Percentiles rank a stretch among this genome's conserved stretches.
Conservation (phyloP, 2,888 invertebrate species). For the Tetrapedia diversipes region DNA sequence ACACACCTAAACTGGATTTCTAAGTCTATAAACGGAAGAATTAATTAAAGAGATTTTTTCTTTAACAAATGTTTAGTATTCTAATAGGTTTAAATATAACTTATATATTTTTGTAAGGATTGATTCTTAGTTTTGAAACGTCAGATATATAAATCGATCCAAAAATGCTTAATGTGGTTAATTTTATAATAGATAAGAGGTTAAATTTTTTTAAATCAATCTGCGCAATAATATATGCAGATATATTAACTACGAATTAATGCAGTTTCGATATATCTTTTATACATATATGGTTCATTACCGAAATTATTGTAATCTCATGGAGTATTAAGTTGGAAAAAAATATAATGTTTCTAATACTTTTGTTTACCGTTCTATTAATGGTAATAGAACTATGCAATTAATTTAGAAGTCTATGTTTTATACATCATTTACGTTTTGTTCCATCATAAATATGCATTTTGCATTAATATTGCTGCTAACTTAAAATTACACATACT, state of each 20-base stretch:
- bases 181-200: slow-evolving; percentile 25
- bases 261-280: slow-evolving; percentile 43
- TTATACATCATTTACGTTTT: slow-evolving; percentile 27
- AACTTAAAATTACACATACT: slow-evolving; percentile 56
- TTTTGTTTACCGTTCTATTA: slow-evolving; percentile 19
- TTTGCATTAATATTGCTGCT: slow-evolving; percentile 28
- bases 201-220: slow-evolving; percentile 22
- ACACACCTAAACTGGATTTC: slow-evolving; percentile 26
- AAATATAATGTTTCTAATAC: slow-evolving; percentile 37
- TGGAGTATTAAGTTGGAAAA: slow-evolving; percentile 28
- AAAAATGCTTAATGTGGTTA: slow-evolving; percentile 9
- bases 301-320: slow-evolving; percentile 37
- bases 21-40: slow-evolving; percentile 14
- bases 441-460: slow-evolving; percentile 29
- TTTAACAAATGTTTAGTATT: slow-evolving; percentile 5
- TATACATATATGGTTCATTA: slow-evolving; percentile 21
- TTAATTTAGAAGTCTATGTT: slow-evolving; percentile 37
- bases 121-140: slow-evolving; percentile 13
- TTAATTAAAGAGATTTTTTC: not conserved
- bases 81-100: slow-evolving; percentile 21
- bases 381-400: slow-evolving; percentile 25
- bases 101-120: slow-evolving; percentile 13
- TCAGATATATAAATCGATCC: slow-evolving; percentile 20
- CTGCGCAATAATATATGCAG: slow-evolving; percentile 22
- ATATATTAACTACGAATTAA: slow-evolving; percentile 39